phyloP scores from a whole-genome alignment of 2,888 invertebrate species.

The Rosalia funebris region DNA sequence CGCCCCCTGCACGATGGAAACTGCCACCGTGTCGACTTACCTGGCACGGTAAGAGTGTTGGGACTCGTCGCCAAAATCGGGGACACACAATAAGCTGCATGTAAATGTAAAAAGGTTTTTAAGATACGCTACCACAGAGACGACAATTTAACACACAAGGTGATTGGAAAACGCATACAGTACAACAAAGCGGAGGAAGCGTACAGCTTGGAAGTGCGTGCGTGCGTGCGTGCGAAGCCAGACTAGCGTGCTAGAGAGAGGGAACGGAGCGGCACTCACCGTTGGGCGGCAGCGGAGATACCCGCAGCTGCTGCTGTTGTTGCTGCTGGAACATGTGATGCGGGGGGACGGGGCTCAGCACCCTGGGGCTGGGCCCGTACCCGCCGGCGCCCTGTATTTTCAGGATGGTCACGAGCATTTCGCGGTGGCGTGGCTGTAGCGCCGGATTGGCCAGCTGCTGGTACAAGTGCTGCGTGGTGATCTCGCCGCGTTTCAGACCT shows the following conservation, averaged over 20 bases:
- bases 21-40: no score
- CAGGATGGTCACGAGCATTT: constrained; percentile 75
- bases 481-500: constrained; percentile 82
- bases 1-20: no score
- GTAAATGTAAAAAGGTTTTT: constrained; percentile 57
- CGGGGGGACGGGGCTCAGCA: constrained; percentile 61
- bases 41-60: constrained; percentile 74
- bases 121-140: neutral
- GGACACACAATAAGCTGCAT: constrained; percentile 79
- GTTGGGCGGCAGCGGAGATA: constrained; percentile 73
- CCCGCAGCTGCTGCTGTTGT: constrained; percentile 65
- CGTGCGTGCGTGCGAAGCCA: no score
- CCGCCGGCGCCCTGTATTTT: constrained; percentile 63
- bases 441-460: constrained; percentile 81
- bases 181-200: no score
- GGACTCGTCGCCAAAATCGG: constrained; percentile 75
- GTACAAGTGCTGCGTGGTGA: constrained; percentile 78
- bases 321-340: constrained; percentile 65
- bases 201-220: no score
- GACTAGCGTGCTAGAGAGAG: no score
- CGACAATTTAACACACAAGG: no score
- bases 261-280: no score
- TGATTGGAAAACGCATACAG: no score
- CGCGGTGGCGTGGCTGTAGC: constrained; percentile 78
- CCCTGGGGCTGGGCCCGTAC: constrained; percentile 59